phyloP scores from a whole-genome alignment of 1,140 invertebrate genomes.

The Aricia agestis region DNA sequence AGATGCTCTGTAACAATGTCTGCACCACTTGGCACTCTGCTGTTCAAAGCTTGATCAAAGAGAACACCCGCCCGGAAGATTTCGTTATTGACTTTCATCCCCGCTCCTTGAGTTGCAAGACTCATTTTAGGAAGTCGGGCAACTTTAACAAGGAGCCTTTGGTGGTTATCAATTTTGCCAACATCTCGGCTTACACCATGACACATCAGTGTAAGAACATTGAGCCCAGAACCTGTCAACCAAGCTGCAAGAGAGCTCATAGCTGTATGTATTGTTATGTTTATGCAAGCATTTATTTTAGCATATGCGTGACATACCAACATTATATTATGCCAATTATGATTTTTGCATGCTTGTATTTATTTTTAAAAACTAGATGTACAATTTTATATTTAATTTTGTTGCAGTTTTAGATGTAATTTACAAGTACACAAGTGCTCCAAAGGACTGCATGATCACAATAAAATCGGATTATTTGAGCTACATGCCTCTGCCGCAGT shows the following conservation, averaged over 20 bases:
- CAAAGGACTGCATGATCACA: slow-evolving; percentile 54
- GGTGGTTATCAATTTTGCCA: slow-evolving; percentile 56
- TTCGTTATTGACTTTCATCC: slow-evolving; percentile 45
- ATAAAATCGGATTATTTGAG: slow-evolving; percentile 45
- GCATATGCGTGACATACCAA: no score
- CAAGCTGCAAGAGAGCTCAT: slow-evolving; percentile 52
- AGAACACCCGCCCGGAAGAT: slow-evolving; percentile 51
- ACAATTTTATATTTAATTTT: slow-evolving; percentile 19
- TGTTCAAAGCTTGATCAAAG: slow-evolving; percentile 45
- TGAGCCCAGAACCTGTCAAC: slow-evolving; percentile 41
- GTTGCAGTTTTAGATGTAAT: slow-evolving; percentile 60
- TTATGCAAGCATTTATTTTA: neutral
- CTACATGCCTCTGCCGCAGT: slow-evolving; percentile 49
- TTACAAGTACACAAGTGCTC: slow-evolving; percentile 43
- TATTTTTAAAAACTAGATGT: no score
- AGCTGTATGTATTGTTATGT: slow-evolving; percentile 48
- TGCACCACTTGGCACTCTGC: slow-evolving; percentile 61
- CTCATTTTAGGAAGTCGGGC: slow-evolving; percentile 42
- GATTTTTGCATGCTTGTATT: no score
- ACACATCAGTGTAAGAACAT: slow-evolving; percentile 44
- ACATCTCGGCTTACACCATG: slow-evolving; percentile 37
- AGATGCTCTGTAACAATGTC: slow-evolving; percentile 54
- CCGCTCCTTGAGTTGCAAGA: slow-evolving; percentile 27
- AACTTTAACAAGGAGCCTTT: slow-evolving; percentile 51
- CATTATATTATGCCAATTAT: no score